phyloP scores from a whole-genome alignment of 1,140 invertebrate species.

The Cepaea nemoralis region DNA sequence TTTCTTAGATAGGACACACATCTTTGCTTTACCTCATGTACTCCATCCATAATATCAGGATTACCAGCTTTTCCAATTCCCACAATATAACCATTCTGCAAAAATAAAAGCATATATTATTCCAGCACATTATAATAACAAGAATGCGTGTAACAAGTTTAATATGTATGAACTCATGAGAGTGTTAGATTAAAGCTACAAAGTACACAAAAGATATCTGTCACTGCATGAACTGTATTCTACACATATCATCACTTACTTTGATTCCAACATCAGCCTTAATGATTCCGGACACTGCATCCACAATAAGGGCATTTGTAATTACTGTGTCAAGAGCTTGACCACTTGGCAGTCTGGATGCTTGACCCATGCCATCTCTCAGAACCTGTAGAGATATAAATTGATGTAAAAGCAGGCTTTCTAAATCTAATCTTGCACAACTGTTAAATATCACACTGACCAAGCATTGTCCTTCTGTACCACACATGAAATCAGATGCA shows the following conservation, averaged over 20 bases:
- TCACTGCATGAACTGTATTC: neutral
- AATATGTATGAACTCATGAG: neutral
- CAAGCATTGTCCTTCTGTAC: no score
- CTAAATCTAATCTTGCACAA: no score
- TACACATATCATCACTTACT: conserved; percentile 45
- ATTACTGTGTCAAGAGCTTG: conserved; percentile 68
- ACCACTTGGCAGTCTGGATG: conserved; percentile 48
- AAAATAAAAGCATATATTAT: neutral
- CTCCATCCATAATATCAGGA: conserved; percentile 70
- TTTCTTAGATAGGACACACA: no score
- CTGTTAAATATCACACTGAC: no score
- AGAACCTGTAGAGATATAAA: conserved; percentile 56
- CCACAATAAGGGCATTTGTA: conserved; percentile 71
- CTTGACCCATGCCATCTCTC: conserved; percentile 72
- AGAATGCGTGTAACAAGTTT: neutral
- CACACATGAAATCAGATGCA: no score
- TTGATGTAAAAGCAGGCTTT: neutral
- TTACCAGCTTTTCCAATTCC: conserved; percentile 72
- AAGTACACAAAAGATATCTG: neutral
- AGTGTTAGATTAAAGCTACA: neutral
- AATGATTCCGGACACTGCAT: conserved; percentile 67
- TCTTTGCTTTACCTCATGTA: conserved; percentile 59
- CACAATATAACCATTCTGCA: conserved; percentile 66
- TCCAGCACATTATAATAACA: neutral
- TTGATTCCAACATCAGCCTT: conserved; percentile 73